Percentiles rank a stretch among this genome's conserved stretches.
These are phyloP conservation scores for Echinometra lucunter DNA, from an alignment of 53 echinoderm and acorn worm species.

Conservation along the genomic window DNA sequence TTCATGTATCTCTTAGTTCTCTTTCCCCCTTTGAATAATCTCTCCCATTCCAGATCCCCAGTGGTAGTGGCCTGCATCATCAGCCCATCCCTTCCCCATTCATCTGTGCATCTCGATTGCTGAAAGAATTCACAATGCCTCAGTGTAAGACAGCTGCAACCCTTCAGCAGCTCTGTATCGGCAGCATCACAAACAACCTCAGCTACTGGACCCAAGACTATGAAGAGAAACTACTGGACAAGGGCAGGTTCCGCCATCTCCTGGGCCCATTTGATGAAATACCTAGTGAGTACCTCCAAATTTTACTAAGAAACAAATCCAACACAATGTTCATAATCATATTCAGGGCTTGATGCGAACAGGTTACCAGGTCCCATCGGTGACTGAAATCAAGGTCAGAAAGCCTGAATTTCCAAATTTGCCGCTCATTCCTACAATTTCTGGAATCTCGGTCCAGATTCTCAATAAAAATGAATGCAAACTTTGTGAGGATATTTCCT, in stretches of 20 bases:
- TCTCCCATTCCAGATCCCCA: background rate
- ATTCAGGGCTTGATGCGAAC: too few species aligned
- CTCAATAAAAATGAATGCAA: too few species aligned
- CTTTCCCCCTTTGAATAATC: too few species aligned
- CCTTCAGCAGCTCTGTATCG: constrained; percentile 73
- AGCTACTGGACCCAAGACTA: constrained; percentile 78
- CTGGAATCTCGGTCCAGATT: too few species aligned
- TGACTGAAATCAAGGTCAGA: too few species aligned
- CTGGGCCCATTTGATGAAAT: constrained; percentile 85
- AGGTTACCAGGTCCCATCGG: too few species aligned
- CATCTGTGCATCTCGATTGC: background rate
- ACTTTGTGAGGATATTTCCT: too few species aligned
- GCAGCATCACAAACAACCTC: constrained; percentile 69
- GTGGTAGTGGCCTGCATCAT: background rate
- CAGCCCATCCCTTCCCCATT: background rate
- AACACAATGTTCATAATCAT: too few species aligned
- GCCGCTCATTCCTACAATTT: too few species aligned
- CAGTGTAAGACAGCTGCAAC: constrained; percentile 57
- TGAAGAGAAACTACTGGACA: constrained; percentile 76
- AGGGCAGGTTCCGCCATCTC: constrained; percentile 69
- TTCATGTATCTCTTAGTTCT: background rate
- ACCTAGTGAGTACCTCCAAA: constrained; percentile 70
- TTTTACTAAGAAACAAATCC: too few species aligned
- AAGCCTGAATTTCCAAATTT: too few species aligned
- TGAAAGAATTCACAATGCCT: constrained; percentile 68